phyloP scores from a whole-genome alignment of 2,113 vertebrate genomes.

The Misgurnus anguillicaudatus region DNA sequence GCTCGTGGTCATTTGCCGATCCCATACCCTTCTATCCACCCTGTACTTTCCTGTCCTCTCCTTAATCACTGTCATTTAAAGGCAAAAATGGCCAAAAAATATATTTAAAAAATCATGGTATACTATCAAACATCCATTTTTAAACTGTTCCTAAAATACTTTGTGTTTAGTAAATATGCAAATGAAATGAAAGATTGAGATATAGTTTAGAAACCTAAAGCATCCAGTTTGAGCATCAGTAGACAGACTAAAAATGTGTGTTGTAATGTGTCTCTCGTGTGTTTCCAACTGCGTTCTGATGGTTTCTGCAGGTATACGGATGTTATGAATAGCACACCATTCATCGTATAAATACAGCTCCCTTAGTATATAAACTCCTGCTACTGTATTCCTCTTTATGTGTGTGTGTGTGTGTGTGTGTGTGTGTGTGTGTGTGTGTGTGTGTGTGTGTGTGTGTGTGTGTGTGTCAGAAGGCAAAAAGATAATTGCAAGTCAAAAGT shows the following conservation, averaged over 20 bases:
- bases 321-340: slow-evolving; percentile 31
- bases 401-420: neutral
- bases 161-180: too few relatives aligned
- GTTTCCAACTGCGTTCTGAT: slow-evolving; percentile 5
- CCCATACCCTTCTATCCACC: too few relatives aligned
- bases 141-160: too few relatives aligned
- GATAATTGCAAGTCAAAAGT: slow-evolving; percentile 1
- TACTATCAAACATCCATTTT: too few relatives aligned
- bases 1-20: too few relatives aligned
- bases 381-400: slow-evolving; percentile 1
- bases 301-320: slow-evolving; percentile 23
- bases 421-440: neutral
- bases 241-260: neutral
- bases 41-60: too few relatives aligned
- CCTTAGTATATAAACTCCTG: slow-evolving; percentile 23
- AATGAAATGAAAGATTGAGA: too few relatives aligned
- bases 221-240: neutral
- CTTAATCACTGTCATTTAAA: too few relatives aligned
- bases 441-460: neutral
- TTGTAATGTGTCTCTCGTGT: neutral
- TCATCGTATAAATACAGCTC: neutral
- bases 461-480: neutral
- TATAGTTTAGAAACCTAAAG: too few relatives aligned
- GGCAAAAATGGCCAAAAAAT: too few relatives aligned
- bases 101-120: too few relatives aligned